phyloP scores from a whole-genome alignment of 2,888 invertebrate species.

The Entomobrya multifasciata region DNA sequence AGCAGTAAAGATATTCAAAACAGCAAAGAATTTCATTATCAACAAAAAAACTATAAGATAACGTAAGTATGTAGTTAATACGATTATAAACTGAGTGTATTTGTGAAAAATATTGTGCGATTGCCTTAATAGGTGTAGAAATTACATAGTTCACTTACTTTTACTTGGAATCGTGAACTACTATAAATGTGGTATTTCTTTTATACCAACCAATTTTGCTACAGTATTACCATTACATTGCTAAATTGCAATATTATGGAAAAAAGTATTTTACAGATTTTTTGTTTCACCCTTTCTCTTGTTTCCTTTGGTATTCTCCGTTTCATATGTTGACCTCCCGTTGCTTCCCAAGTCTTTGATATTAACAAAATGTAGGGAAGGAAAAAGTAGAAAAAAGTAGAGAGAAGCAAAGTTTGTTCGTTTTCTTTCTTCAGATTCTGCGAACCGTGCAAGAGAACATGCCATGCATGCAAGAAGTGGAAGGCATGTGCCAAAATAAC shows the following conservation, averaged over 20 bases:
- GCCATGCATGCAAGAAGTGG: slow-evolving; percentile 47
- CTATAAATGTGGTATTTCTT: neutral
- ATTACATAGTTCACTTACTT: neutral
- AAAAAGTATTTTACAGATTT: slow-evolving; percentile 13
- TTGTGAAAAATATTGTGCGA: neutral
- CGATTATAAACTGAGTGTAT: neutral
- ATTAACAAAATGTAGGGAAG: neutral
- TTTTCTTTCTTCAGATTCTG: neutral
- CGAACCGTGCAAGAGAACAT: neutral
- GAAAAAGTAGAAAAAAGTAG: neutral
- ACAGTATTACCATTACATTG: neutral
- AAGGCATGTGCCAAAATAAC: slow-evolving; percentile 34
- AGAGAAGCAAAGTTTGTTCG: neutral
- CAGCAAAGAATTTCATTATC: slow-evolving; percentile 45
- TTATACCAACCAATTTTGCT: slow-evolving; percentile 1
- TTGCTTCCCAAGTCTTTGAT: slow-evolving; percentile 16
- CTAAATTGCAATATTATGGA: slow-evolving; percentile 30
- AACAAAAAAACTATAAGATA: slow-evolving; percentile 3
- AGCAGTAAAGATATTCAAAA: slow-evolving; percentile 33
- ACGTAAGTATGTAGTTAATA: slow-evolving; percentile 3
- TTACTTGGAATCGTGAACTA: neutral
- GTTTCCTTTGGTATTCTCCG: neutral
- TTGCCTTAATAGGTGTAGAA: neutral
- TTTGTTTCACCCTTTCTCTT: neutral
- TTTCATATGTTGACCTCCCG: slow-evolving; percentile 44